These are phyloP conservation scores for Ctenochaetus hawaiiensis DNA, from an alignment of 2,797 vertebrate genomes.

Conservation along the genomic window DNA sequence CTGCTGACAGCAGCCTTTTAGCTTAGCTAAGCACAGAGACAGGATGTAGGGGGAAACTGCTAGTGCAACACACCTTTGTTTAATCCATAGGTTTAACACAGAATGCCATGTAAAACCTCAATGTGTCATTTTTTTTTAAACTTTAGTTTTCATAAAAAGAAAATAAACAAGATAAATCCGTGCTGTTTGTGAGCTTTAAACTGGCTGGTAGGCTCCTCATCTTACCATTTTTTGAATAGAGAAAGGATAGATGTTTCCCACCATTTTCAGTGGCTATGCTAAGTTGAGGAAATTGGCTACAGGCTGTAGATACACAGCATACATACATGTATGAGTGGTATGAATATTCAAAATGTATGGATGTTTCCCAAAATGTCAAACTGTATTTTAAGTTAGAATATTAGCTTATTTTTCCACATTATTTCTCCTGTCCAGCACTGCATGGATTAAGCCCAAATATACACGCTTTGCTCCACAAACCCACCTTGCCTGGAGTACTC, in stretches of 20 bases:
- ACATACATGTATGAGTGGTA: neutral
- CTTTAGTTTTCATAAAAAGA: neutral
- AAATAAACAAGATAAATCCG: neutral
- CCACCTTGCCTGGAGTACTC: slow-evolving; percentile 96
- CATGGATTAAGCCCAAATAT: slow-evolving; percentile 10
- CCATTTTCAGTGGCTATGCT: neutral
- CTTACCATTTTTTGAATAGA: no score
- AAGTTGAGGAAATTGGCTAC: neutral
- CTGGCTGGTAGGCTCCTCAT: neutral
- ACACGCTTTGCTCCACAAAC: slow-evolving; percentile 59
- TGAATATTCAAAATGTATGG: neutral
- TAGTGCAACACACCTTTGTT: neutral
- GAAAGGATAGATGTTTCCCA: no score
- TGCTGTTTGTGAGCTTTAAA: neutral
- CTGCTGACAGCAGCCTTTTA: neutral
- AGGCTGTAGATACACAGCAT: neutral
- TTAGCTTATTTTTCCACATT: neutral
- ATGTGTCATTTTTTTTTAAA: neutral
- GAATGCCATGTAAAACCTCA: neutral
- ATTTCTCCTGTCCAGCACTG: slow-evolving; percentile 32
- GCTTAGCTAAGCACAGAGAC: neutral
- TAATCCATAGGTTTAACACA: neutral
- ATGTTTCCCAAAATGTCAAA: slow-evolving; percentile 1
- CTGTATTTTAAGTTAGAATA: neutral
- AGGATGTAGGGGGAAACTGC: neutral